Base-by-base conservation (phyloP, 2,888 invertebrate genomes). In the Drosophila rubida region DNA sequence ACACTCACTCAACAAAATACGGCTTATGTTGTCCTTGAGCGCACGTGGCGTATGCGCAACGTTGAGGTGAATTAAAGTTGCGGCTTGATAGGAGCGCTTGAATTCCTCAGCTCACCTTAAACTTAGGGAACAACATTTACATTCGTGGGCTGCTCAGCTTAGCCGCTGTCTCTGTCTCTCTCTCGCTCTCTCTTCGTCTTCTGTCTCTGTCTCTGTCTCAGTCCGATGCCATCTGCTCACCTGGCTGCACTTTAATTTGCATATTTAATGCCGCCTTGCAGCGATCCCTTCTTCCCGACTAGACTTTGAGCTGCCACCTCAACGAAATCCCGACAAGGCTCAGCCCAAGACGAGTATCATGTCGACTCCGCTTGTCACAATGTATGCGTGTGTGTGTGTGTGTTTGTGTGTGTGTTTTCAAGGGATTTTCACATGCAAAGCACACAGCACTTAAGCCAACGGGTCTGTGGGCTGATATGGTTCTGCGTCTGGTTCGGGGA, bases 401-500 rank as follows among this genome's bases (percentile, higher is more conserved):
- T 30, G 11, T 1, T 11, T 30, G 30, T 64, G 41, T 66, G 46
- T 66, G 48, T 53, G 54, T 55, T 50, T 78, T 49, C 23, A 50
- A 27, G 39, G 75, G 69, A 78, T 74, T 69, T 64, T 64, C 60
- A 69, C 68, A 62, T 72, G 75, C 58, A 78, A 85, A 75, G 63
- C 78, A 78, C 60, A 81, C 78, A 78, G 65, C 79, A 75, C 65
- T 85, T 78, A 63, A 70, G 67, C 59, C 59, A 55, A 59, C 54
- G 14, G 37, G 30, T 32, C 37, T 41, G 49, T 14, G 27, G 2
- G 8, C 50, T 42, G 42, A 35, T 35, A 35, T 35, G 35, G 35
- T 13, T 32, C 16, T 13, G 45, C 16, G 25, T 25, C 7, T 13
- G 9, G 16, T 22, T n/a, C 7, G 39, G 37, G 22, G 41, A 39